Conservation (phyloP, 92 coral and sea anemone species). For the Phenganax subtilis region DNA sequence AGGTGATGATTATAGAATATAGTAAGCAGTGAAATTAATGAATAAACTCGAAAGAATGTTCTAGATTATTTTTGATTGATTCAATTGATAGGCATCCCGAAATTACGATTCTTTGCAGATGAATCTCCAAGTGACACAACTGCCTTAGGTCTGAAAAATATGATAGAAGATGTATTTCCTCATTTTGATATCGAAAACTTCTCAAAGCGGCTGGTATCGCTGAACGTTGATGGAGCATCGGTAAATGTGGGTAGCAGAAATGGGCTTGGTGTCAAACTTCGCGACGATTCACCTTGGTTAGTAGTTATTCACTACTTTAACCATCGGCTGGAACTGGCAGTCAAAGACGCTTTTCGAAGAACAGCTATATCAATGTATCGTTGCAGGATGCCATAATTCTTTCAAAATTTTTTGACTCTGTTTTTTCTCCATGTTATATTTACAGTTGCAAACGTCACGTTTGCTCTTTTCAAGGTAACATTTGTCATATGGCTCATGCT, state of each 20-base stretch:
- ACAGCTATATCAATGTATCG: neutral
- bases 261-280: conserved; percentile 22
- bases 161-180: neutral
- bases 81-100: conserved; percentile 1
- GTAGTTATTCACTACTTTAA: conserved; percentile 34
- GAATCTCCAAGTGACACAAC: conserved; percentile 15
- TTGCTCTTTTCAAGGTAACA: no score
- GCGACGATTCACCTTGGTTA: conserved; percentile 33
- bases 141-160: conserved; percentile 5
- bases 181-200: neutral
- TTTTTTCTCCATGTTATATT: no score
- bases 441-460: no score
- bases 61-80: neutral
- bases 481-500: no score
- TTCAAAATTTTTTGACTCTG: no score
- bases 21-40: neutral
- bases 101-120: conserved; percentile 2
- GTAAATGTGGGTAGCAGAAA: conserved; percentile 29
- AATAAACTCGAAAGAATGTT: no score
- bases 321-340: conserved; percentile 38
- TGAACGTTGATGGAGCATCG: conserved; percentile 39
- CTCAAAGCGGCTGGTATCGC: neutral
- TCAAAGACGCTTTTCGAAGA: conserved; percentile 27
- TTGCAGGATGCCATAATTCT: no score
- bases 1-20: neutral